Conservation (phyloP, 1,140 invertebrate genomes). For the Arctopsyche grandis region DNA sequence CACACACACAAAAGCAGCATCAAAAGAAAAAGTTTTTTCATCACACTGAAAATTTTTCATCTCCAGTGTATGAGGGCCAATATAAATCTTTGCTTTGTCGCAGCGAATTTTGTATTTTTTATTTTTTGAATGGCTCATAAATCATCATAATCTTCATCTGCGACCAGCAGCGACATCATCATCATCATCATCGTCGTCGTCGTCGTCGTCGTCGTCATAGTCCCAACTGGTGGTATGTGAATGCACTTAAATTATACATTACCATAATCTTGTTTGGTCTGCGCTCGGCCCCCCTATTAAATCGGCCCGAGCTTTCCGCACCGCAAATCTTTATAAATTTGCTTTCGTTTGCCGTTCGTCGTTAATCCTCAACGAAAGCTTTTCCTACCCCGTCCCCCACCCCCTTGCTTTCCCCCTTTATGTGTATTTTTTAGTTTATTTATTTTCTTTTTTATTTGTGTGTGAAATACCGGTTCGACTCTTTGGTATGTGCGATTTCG, state of each 20-base stretch:
- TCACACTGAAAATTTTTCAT: too few relatives aligned
- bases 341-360: conserved; percentile 37
- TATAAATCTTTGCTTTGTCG: too few relatives aligned
- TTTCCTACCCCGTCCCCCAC: background rate
- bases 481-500: background rate
- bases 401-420: background rate
- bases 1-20: too few relatives aligned
- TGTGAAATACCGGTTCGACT: conserved; percentile 6
- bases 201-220: background rate
- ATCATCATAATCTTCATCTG: background rate
- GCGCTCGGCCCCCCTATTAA: background rate
- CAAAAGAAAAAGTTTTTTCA: too few relatives aligned
- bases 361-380: conserved; percentile 6
- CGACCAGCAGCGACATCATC: background rate
- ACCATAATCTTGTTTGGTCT: conserved; percentile 48
- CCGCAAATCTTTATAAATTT: conserved; percentile 33
- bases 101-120: too few relatives aligned
- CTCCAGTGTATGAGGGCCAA: too few relatives aligned
- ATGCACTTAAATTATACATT: conserved; percentile 51
- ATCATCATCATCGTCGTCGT: conserved; percentile 6
- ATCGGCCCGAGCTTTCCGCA: conserved; percentile 13
- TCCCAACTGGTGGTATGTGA: background rate
- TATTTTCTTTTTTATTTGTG: background rate
- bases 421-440: background rate
- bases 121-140: background rate